These are phyloP conservation scores for Halichoerus grypus DNA, from an alignment of 2,113 vertebrate genomes.

Conservation along the genomic window DNA sequence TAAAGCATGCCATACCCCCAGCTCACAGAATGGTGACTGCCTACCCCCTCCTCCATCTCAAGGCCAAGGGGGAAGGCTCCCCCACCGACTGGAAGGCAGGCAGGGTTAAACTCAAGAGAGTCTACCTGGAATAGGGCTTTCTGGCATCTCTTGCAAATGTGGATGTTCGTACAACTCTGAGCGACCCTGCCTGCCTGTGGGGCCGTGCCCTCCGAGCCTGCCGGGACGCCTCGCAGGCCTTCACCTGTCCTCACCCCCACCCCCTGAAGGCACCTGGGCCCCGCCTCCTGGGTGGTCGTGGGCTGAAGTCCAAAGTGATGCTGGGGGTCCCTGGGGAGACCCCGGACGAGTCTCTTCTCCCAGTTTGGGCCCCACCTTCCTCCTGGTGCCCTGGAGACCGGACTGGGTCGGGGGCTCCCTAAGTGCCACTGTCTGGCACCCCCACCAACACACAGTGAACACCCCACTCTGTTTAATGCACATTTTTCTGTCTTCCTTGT, in stretches of 20 bases:
- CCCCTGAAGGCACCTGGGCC: not conserved
- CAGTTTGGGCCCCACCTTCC: not conserved
- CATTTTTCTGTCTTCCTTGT: not conserved
- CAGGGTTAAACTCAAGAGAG: not conserved
- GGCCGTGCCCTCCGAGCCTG: fast-evolving
- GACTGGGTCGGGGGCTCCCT: not conserved
- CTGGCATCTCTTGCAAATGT: not conserved
- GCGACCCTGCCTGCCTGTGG: not conserved
- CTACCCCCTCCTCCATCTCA: too few species aligned
- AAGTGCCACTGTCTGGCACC: not conserved
- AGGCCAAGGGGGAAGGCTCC: not conserved
- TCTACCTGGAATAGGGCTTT: not conserved
- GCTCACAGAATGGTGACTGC: not conserved
- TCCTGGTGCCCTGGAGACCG: not conserved
- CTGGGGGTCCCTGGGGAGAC: not conserved
- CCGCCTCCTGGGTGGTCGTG: not conserved
- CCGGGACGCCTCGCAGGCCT: fast-evolving
- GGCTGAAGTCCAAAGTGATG: not conserved
- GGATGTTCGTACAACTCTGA: not conserved
- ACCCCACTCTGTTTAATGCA: not conserved
- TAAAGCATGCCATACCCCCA: not conserved
- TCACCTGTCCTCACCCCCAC: not conserved
- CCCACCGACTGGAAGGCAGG: not conserved
- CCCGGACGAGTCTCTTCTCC: not conserved
- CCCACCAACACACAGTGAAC: fast-evolving